phyloP scores from a whole-genome alignment of 1,140 invertebrate genomes.

The Tribolium castaneum region DNA sequence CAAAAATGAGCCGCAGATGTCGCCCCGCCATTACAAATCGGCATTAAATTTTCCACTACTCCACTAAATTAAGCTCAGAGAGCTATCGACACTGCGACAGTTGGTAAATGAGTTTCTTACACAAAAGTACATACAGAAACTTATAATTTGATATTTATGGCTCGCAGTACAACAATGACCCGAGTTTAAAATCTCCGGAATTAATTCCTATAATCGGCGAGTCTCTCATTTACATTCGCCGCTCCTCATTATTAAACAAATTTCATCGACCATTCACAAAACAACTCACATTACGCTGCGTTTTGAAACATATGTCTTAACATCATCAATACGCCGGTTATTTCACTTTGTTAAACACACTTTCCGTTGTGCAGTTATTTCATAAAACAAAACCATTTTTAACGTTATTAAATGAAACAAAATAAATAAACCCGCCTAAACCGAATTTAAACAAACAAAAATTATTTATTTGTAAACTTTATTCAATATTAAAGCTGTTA shows the following conservation, averaged over 20 bases:
- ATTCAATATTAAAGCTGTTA: not conserved
- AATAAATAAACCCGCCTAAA: too few species aligned
- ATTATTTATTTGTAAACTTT: too few species aligned
- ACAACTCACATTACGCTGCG: too few species aligned
- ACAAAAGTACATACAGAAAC: not conserved
- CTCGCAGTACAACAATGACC: not conserved
- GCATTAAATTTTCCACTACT: not conserved
- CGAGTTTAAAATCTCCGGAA: not conserved
- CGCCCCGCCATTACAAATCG: not conserved
- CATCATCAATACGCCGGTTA: not conserved
- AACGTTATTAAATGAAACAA: too few species aligned
- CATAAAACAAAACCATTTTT: too few species aligned
- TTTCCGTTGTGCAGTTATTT: too few species aligned
- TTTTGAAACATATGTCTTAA: not conserved
- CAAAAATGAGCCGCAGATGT: not conserved
- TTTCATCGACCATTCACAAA: not conserved
- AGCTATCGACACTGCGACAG: not conserved
- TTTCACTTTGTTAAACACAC: too few species aligned
- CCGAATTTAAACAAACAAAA: too few species aligned
- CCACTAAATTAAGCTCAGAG: not conserved
- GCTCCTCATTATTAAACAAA: not conserved
- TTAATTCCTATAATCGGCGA: not conserved
- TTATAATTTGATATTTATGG: not conserved
- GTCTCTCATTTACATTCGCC: not conserved
- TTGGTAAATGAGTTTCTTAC: slow-evolving; percentile 11